phyloP scores from a whole-genome alignment of 2,888 invertebrate genomes.

The Himalopsyche anomala region DNA sequence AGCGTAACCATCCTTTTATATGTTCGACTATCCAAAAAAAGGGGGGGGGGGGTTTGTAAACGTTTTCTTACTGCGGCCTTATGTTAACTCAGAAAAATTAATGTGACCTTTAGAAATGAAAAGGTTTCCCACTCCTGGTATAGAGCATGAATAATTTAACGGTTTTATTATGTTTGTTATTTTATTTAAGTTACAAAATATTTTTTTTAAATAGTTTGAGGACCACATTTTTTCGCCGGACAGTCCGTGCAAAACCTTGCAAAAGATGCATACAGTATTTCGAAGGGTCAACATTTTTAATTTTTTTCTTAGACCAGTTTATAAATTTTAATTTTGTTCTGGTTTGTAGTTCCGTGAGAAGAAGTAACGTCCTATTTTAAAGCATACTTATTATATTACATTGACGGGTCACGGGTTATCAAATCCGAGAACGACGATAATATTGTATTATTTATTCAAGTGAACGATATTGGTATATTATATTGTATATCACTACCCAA shows the following conservation, averaged over 20 bases:
- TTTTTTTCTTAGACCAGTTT: conserved; percentile 48
- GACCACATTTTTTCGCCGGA: background rate
- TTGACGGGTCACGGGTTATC: conserved; percentile 5
- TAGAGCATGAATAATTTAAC: too few species aligned
- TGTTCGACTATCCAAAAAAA: too few species aligned
- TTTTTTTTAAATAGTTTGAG: background rate
- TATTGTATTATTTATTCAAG: background rate
- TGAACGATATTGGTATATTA: too few species aligned
- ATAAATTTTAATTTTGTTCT: background rate
- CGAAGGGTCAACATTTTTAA: background rate
- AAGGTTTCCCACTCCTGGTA: too few species aligned
- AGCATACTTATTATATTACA: background rate
- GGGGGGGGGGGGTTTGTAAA: too few species aligned
- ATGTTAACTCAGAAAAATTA: too few species aligned
- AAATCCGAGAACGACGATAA: background rate
- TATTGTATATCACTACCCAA: too few species aligned
- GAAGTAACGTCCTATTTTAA: conserved; percentile 46
- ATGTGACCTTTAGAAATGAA: too few species aligned
- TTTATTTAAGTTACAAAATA: too few species aligned
- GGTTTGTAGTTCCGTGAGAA: conserved; percentile 56
- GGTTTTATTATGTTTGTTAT: too few species aligned
- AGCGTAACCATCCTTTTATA: too few species aligned
- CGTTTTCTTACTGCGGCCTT: too few species aligned
- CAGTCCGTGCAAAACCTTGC: background rate
- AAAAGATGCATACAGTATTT: background rate